Conservation (phyloP, 2,113 vertebrate species). For the Etheostoma spectabile region DNA sequence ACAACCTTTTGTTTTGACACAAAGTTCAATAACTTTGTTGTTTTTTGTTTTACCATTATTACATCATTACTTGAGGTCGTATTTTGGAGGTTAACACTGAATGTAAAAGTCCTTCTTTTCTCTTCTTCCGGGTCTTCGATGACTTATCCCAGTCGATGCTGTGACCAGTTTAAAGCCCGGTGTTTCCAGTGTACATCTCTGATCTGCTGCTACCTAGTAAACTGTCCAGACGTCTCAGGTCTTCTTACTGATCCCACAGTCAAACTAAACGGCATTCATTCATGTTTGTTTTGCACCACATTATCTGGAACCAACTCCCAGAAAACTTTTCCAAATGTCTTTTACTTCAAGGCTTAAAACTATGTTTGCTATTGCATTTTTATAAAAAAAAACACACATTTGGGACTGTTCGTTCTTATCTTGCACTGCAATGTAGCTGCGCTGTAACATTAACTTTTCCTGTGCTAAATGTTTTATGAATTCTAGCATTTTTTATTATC, state of each 20-base stretch:
- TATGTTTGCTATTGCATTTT: neutral
- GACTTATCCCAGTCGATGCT: neutral
- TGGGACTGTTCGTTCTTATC: neutral
- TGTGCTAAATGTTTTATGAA: neutral
- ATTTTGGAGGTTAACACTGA: neutral
- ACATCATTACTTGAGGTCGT: neutral
- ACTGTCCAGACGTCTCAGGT: no score
- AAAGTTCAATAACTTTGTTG: no score
- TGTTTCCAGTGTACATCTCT: neutral
- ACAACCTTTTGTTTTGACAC: neutral
- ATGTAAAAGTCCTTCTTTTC: neutral
- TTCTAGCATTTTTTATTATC: neutral
- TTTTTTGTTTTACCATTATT: no score
- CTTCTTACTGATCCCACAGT: neutral
- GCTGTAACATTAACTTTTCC: neutral
- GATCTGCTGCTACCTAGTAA: neutral
- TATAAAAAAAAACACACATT: neutral
- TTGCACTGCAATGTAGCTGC: neutral
- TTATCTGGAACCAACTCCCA: neutral
- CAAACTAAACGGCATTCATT: neutral
- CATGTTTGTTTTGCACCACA: neutral
- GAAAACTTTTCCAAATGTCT: neutral
- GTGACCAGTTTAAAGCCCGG: neutral
- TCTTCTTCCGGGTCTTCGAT: neutral
- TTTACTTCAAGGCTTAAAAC: neutral